A percentile compares a stretch with the other conserved stretches of the same genome.
Evolutionary conservation across 2,797 vertebrate genomes (phyloP).

Genomic region (Macroramphosus scolopax): DNA sequence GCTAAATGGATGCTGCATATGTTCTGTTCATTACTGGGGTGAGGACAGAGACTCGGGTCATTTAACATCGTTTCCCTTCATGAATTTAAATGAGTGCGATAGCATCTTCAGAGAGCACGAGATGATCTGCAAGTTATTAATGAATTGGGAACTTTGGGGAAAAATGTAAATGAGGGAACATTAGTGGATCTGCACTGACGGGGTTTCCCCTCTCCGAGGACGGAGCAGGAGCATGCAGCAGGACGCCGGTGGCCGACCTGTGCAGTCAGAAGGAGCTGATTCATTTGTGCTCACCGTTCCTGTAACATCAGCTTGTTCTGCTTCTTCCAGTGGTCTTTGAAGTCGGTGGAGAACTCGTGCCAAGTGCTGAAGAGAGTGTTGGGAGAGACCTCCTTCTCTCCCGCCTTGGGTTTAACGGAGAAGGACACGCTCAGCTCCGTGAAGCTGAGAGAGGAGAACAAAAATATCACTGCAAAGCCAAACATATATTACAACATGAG

Average conservation of each 20-base stretch:
- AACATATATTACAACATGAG: conserved; percentile 62
- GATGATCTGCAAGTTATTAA: conserved; percentile 62
- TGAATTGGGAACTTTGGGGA: conserved; percentile 40
- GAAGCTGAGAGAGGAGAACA: conserved; percentile 84
- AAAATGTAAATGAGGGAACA: conserved; percentile 41
- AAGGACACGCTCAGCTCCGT: conserved; percentile 90
- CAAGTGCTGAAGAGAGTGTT: conserved; percentile 93
- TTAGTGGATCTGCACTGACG: conserved; percentile 27
- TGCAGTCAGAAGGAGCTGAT: neutral
- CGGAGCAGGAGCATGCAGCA: no score
- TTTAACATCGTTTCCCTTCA: conserved; percentile 64
- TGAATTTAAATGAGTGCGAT: conserved; percentile 75
- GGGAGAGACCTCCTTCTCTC: conserved; percentile 93
- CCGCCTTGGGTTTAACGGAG: conserved; percentile 92
- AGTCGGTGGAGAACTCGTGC: conserved; percentile 98
- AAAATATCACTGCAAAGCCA: conserved; percentile 54
- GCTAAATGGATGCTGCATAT: conserved; percentile 63
- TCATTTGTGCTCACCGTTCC: conserved; percentile 86
- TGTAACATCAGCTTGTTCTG: conserved; percentile 92
- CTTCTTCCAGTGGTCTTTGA: conserved; percentile 97
- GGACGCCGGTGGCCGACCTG: no score
- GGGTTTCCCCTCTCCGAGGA: neutral
- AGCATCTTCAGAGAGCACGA: conserved; percentile 62
- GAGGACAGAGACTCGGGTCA: conserved; percentile 68
- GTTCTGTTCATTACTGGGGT: conserved; percentile 70